Evolutionary conservation across 2,113 vertebrate genomes (phyloP).

Genomic region (Leucosticte australis): DNA sequence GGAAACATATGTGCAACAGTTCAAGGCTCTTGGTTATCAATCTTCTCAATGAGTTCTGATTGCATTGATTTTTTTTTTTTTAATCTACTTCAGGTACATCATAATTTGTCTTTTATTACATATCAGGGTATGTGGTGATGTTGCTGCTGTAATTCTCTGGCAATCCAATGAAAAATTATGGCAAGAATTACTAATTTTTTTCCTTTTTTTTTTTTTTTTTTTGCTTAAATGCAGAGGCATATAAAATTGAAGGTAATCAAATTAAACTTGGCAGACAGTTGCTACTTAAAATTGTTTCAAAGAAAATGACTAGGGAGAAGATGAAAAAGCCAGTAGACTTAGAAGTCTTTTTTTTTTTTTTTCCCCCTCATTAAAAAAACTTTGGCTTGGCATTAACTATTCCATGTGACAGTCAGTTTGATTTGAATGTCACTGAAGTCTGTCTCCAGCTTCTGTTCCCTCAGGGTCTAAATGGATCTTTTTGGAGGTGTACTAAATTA

Average conservation of each 20-base stretch:
- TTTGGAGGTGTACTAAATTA: not conserved
- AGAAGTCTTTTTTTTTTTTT: not conserved
- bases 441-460: not conserved
- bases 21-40: not conserved
- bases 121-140: not conserved
- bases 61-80: not conserved
- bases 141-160: not conserved
- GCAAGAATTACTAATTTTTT: not conserved
- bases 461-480: not conserved
- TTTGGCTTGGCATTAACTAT: not conserved
- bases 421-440: not conserved
- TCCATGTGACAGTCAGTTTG: not conserved
- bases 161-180: not conserved
- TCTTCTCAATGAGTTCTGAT: not conserved
- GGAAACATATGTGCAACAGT: not conserved
- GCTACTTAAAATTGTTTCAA: not conserved
- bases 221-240: not conserved
- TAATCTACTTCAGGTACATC: not conserved
- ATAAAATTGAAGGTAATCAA: not conserved
- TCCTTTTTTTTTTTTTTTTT: not conserved
- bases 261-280: not conserved
- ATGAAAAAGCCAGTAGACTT: not conserved
- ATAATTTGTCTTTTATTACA: not conserved
- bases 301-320: not conserved
- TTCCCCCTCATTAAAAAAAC: not conserved